These are phyloP conservation scores for Spilosoma lubricipeda DNA, from an alignment of 2,888 invertebrate species.

Conservation along the genomic window DNA sequence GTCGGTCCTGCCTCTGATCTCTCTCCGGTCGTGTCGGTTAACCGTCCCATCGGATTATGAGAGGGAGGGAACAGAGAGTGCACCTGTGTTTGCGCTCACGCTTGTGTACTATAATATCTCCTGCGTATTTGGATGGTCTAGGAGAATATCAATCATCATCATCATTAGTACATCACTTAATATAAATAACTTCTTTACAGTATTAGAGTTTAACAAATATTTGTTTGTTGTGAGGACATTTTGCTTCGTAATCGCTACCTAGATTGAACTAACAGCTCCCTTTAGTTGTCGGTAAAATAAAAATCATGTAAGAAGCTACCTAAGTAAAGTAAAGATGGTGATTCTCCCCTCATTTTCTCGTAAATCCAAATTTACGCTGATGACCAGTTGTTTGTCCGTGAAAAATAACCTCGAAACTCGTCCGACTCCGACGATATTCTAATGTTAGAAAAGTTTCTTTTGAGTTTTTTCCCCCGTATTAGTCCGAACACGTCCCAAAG, in stretches of 20 bases:
- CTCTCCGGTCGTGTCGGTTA: no score
- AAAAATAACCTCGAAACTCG: constrained; percentile 17
- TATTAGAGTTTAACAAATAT: no score
- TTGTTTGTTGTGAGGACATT: not conserved
- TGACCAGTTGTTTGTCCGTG: constrained; percentile 38
- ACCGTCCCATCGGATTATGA: no score
- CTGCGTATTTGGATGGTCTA: no score
- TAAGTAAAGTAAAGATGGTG: constrained; percentile 34
- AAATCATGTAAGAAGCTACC: not conserved
- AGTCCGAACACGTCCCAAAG: constrained; percentile 41
- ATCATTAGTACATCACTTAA: no score
- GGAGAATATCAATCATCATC: no score
- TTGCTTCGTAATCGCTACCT: no score
- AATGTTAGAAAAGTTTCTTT: constrained; percentile 36
- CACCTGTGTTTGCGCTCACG: no score
- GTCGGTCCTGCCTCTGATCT: no score
- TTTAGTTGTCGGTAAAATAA: not conserved
- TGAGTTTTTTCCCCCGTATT: constrained; percentile 22
- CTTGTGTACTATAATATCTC: no score
- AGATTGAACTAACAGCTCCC: not conserved
- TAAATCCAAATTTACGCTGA: constrained; percentile 50
- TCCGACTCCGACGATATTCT: constrained; percentile 27
- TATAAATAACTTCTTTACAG: no score
- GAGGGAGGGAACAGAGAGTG: no score
- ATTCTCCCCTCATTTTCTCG: constrained; percentile 19